Percentiles rank a stretch among this genome's conserved stretches.
These are phyloP conservation scores for Luffia ferchaultella DNA, from an alignment of 2,888 invertebrate species.

Conservation along the genomic window DNA sequence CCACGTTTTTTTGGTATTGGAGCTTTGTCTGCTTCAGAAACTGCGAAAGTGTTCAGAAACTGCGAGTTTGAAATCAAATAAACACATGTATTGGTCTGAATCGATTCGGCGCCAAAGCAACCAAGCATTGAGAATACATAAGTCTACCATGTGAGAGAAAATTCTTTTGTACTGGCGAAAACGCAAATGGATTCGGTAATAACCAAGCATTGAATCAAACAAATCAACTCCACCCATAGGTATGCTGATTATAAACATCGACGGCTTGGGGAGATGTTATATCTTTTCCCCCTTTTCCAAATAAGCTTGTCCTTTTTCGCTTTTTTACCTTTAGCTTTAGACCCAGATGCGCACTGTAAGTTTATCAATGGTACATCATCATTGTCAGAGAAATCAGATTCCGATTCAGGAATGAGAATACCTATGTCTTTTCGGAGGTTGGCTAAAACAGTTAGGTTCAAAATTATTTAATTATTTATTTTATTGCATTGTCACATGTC, in stretches of 20 bases:
- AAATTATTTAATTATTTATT: no score
- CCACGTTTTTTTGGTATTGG: slow-evolving; percentile 1
- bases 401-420: neutral
- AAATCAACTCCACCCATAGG: slow-evolving; percentile 10
- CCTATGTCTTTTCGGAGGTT: neutral
- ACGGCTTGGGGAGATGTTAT: slow-evolving; percentile 13
- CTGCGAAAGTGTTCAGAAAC: slow-evolving; percentile 3
- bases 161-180: slow-evolving; percentile 1
- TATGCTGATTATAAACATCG: slow-evolving; percentile 9
- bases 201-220: slow-evolving; percentile 5
- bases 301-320: neutral
- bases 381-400: neutral
- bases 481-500: no score
- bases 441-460: neutral
- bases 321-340: neutral
- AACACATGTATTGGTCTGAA: neutral
- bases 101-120: slow-evolving; percentile 3
- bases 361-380: neutral
- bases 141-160: slow-evolving; percentile 3
- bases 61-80: slow-evolving; percentile 3
- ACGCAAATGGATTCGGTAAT: slow-evolving; percentile 2
- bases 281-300: neutral
- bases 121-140: slow-evolving; percentile 2
- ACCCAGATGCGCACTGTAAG: neutral
- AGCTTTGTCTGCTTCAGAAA: slow-evolving; percentile 3